Evolutionary conservation across 1,140 invertebrate species (phyloP), one percentile per base, ranked within the genome.

Genomic region (Leptinotarsa defecta): DNA sequence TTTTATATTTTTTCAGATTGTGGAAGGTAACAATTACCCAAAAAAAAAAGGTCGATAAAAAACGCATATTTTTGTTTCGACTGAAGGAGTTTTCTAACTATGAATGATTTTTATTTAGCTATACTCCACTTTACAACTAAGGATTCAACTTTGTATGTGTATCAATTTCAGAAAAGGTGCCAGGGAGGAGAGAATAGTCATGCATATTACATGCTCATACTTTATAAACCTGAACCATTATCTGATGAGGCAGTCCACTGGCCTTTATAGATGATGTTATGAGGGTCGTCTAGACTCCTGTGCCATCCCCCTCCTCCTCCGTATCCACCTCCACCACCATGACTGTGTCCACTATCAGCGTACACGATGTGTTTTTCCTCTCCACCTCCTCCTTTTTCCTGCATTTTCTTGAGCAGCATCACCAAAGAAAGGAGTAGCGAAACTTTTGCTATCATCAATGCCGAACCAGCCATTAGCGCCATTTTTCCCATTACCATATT

Each of bases 361-460:
- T 91, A 91, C 19, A 91, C 89, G 2, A 91, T 86, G 24, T 88
- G 85, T 4, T 89, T 88, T 80, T 85, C 86, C 80, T 88, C 88
- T 71, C 88, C 88, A 24, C 84, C 87, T 75, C 88, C 88, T 72
- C 88, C 87, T 71, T 87, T 83, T 3, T 86, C 86, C 4, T 87
- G 86, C 68, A 87, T 86, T 83, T 91, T 92, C 84, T 91, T 92
- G 81, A 91, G 79, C 72, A 90, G 89, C 76, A 90, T 88, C 79
- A 92, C 87, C 3, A 89, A 87, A 3, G 91, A 91, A n/a, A 92
- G 81, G 63, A 92, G 85, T 13, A 92, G 81, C 1, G 91, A 91
- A 57, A 93, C 88, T 82, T 93, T 93, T 1, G 91, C 89, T 24
- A 92, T 88, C 6, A 93, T 85, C 48, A 93, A 85, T 13, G 91